Base-by-base conservation (phyloP, 2,888 invertebrate genomes). In the Eupsilia transversa region DNA sequence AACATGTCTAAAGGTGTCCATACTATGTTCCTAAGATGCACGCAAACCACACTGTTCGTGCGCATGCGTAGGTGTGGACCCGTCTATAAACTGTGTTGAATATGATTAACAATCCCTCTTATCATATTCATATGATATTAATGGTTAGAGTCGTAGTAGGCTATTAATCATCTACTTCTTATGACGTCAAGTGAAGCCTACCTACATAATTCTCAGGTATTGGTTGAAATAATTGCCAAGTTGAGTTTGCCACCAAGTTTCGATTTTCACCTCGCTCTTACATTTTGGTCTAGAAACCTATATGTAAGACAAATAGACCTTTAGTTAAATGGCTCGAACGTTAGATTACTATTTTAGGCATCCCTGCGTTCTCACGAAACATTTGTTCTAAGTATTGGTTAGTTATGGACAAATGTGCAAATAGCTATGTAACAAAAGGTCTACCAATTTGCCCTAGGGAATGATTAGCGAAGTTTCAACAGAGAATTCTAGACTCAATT, bases 301-400 rank as follows among this genome's bases (percentile, higher is more conserved):
- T 61, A 74, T 68, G 66, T 74, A 52, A 77, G 78, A 85, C 61
- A 79, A 85, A 87, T 76, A 75, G 79, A 56, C 72, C 75, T 87
- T 84, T 77, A 87, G 87, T 85, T 85, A 74, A 87, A 85, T 85
- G 85, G 77, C 49, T 79, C 70, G 87, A 68, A 74, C 46, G 77
- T 67, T 87, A 85, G 74, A 85, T 85, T 82, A 87, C 69, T 77
- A 77, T 85, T 85, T 79, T 60, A 70, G 73, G 63, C 61, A 72
- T 75, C 66, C 57, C 65, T 68, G 60, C 30, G 33, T 54, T 70
- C 72, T 61, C 68, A 82, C 73, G 61, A 73, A 74, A 86, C 86
- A 83, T 83, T 83, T 76, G 71, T 73, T 75, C 46, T 82, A 67
- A 46, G 66, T 70, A 54, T 59, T 64, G 56, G 38, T 61, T 77